These are phyloP conservation scores for Ictalurus punctatus DNA, from an alignment of 2,113 vertebrate genomes.

Conservation along the genomic window DNA sequence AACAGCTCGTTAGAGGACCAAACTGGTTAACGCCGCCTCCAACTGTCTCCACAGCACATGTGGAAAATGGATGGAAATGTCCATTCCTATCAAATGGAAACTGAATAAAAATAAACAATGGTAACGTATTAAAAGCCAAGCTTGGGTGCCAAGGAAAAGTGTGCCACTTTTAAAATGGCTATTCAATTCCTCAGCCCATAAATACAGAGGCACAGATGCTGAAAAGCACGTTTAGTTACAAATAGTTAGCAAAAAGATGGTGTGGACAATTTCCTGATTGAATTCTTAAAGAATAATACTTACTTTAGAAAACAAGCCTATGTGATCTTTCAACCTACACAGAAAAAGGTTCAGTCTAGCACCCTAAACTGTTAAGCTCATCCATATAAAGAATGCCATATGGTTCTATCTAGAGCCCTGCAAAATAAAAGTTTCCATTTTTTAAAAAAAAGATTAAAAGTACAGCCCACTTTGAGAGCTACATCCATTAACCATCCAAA, in stretches of 20 bases:
- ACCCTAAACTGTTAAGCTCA: background rate
- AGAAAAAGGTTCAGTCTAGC: background rate
- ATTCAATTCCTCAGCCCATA: constrained; percentile 7
- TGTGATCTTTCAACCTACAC: background rate
- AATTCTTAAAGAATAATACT: background rate
- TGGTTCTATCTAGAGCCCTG: background rate
- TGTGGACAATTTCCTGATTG: background rate
- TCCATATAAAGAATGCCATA: background rate
- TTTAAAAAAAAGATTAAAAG: background rate
- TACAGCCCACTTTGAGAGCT: background rate
- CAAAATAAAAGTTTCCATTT: too few relatives aligned
- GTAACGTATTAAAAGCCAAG: background rate
- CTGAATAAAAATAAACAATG: constrained; percentile 21
- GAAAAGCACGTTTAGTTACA: background rate
- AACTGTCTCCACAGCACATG: constrained; percentile 38
- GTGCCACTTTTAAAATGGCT: background rate
- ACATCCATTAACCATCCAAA: background rate
- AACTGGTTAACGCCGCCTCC: constrained; percentile 29
- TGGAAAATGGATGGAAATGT: constrained; percentile 42
- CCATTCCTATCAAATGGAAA: constrained; percentile 21
- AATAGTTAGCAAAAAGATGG: background rate
- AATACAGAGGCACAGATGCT: background rate
- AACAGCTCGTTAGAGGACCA: constrained; percentile 53
- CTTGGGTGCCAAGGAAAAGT: background rate
- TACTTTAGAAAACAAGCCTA: background rate